Base-by-base conservation (phyloP, 2,888 invertebrate genomes). In the Eupeodes luniger region DNA sequence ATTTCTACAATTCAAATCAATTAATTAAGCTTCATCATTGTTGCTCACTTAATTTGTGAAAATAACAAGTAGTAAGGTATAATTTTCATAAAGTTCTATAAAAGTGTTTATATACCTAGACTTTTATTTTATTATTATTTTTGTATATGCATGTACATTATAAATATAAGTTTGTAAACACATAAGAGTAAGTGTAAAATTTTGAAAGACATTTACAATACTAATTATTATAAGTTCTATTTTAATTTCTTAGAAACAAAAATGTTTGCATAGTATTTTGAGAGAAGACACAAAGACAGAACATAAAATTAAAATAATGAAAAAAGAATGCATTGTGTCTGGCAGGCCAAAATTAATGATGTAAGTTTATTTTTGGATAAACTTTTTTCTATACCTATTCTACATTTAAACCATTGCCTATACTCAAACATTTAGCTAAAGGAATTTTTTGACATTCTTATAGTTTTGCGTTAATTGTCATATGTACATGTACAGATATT, bases 291-390 rank as follows among this genome's bases (percentile, higher is more conserved):
- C 53, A 76, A 51, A 49, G 49, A 67, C 27, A 67, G 19, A 64
- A 66, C 19, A 40, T 75, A 81, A 76, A 47, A 27, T 27, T 27
- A 64, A 77, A 72, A 79, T 64, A 77, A 78, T 49, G 81, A 74
- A 84, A 84, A 84, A 84, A 77, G 66, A 81, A 88, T 88, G 87
- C 87, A 88, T 88, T 88, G 84, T 88, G 87, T 84, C 84, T 88
- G 64, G 64, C 64, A 67, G 64, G 77, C 57, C 81, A 76, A 27
- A 74, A 69, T 83, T 88, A 81, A 88, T 88, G 77, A 83, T 88
- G 81, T 74, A 84, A 69, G 84, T 88, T 81, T 88, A 84, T 84
- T 88, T 88, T 74, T 34, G 57, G 81, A 88, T 14, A 62, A 16
- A 61, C 59, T 49, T 4, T 27, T 36, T 19, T 70, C 16, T 16